Percentiles rank a stretch among this genome's conserved stretches.
Conservation (phyloP, 2,113 vertebrate genomes). For the Callorhinus ursinus region DNA sequence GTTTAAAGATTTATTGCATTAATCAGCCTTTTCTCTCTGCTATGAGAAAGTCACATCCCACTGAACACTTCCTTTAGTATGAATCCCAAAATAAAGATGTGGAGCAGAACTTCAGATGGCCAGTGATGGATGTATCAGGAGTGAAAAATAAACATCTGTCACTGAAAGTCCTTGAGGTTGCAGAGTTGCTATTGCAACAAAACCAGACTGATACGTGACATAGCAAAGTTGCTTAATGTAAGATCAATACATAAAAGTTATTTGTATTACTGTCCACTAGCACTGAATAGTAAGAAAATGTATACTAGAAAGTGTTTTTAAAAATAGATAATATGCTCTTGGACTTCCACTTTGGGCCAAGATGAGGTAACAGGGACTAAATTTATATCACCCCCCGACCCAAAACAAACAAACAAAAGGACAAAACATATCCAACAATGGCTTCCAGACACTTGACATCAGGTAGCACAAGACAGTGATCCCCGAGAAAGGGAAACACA, state of each 20-base stretch:
- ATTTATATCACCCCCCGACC: not conserved
- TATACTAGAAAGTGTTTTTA: not conserved
- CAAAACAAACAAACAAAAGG: not conserved
- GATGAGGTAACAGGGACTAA: not conserved
- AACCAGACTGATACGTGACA: not conserved
- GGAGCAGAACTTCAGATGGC: not conserved
- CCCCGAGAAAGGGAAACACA: not conserved
- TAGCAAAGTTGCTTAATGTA: not conserved
- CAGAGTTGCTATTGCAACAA: not conserved
- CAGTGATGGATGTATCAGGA: not conserved
- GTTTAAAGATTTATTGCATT: not conserved
- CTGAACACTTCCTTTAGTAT: not conserved
- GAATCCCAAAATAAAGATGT: not conserved
- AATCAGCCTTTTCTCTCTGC: not conserved
- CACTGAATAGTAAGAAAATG: conserved; percentile 27
- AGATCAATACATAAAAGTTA: not conserved
- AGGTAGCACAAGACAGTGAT: not conserved
- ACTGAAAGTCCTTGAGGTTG: conserved; percentile 10
- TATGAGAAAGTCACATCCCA: not conserved
- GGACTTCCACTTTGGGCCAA: conserved; percentile 12
- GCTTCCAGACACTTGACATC: not conserved
- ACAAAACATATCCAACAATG: not conserved
- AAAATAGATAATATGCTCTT: not conserved
- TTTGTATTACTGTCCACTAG: not conserved
- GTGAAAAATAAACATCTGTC: not conserved